Base-by-base conservation (phyloP, 1,140 invertebrate genomes). In the Kradibia gibbosae region DNA sequence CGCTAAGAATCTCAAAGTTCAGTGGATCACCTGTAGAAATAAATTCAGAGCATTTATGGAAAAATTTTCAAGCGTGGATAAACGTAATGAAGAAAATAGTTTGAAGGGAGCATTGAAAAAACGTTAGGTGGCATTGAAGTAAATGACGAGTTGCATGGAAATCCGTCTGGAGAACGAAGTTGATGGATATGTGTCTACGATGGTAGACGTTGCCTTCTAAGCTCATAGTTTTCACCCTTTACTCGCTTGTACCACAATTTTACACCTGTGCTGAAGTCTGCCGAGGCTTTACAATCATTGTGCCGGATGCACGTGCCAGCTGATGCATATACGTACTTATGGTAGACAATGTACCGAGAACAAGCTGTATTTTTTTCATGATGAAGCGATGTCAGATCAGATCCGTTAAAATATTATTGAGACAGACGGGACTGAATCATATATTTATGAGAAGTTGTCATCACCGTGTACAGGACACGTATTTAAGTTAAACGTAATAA, bases 281-380 rank as follows among this genome's bases (percentile, higher is more conserved):
- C 31, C 72, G 50, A 74, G 48, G 45, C 31, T 31, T 28, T 10
- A 62, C 65, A 45, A 71, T 78, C 70, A 25, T 70, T 55, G 45
- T n/a, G 70, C 67, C 78, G 78, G 78, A 80, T 80, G 78, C 67
- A 73, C 78, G 78, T 80, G 53, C 45, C 48, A 48, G 76, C 76
- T 67, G 76, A 67, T 62, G 74, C 57, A 39, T 75, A 67, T 67
- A 60, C 73, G 53, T 60, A 75, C 73, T 75, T 50, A 39, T n/a
- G 62, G 34, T 39, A 20, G 62, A 67, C 78, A 80, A 80, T 71
- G 78, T 42, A 80, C 78, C 78, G 78, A 53, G 67, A 79, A 79
- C 78, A 60, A 60, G 77, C 77, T 78, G 53, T 79, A 60, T 42
- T 72, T 79, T 79, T 31, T 67, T 72, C 36, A 15, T 22, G 67